phyloP scores from a whole-genome alignment of 2,797 vertebrate genomes.

The Ataeniobius toweri region DNA sequence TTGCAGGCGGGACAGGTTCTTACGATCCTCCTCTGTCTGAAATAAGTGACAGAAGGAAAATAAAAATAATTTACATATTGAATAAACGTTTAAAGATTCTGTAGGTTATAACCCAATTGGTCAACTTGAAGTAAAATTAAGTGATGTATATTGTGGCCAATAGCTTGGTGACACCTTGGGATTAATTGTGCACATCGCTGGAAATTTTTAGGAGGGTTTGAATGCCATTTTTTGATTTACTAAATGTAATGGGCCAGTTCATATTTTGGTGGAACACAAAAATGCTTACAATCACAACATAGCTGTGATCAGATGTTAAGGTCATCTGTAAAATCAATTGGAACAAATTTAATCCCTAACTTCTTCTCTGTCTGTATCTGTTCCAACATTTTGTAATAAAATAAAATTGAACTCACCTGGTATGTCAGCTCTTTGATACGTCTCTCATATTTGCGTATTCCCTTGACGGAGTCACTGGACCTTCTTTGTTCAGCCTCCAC shows the following conservation, averaged over 20 bases:
- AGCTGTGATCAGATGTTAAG: not conserved
- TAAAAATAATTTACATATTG: not conserved
- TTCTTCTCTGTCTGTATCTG: not conserved
- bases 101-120: not conserved
- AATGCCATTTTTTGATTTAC: not conserved
- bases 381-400: not conserved
- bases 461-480: conserved; percentile 74
- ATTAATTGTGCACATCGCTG: not conserved
- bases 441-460: conserved; percentile 79
- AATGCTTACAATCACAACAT: not conserved
- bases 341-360: not conserved
- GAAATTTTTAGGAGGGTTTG: not conserved
- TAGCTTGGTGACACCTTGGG: not conserved
- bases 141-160: not conserved
- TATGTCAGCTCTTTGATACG: conserved; percentile 81
- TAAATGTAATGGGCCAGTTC: not conserved
- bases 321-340: not conserved
- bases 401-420: conserved; percentile 57
- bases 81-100: not conserved
- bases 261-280: not conserved
- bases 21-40: conserved; percentile 82
- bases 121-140: not conserved
- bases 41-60: not conserved
- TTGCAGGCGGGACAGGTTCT: conserved; percentile 79
- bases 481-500: conserved; percentile 76